These are phyloP conservation scores for Bombus huntii DNA, from an alignment of 1,140 invertebrate species.

Conservation along the genomic window DNA sequence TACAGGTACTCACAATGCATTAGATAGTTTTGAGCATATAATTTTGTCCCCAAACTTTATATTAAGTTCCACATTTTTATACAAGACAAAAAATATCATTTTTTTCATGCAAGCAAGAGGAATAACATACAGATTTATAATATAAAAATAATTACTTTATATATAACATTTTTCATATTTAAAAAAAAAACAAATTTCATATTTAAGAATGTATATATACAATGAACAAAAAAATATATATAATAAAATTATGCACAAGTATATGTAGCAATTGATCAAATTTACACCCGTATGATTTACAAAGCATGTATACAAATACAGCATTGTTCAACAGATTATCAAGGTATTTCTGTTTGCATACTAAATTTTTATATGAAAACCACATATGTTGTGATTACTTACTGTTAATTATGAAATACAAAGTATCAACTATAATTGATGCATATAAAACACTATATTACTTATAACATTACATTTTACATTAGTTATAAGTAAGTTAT, in stretches of 20 bases:
- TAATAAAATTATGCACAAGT: conserved; percentile 34
- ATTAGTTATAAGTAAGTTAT: conserved; percentile 29
- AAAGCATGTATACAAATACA: conserved; percentile 49
- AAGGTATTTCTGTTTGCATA: conserved; percentile 22
- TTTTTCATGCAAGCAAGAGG: conserved; percentile 44
- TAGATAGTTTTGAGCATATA: conserved; percentile 47
- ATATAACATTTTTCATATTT: conserved; percentile 26
- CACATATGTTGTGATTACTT: conserved; percentile 22
- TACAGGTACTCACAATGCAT: conserved; percentile 54
- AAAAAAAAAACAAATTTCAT: conserved; percentile 15
- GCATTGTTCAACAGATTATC: conserved; percentile 15
- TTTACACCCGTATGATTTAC: conserved; percentile 28
- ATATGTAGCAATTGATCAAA: conserved; percentile 23
- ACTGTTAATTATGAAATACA: conserved; percentile 33
- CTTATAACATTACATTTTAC: conserved; percentile 51
- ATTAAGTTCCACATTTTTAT: conserved; percentile 42
- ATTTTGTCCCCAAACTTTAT: conserved; percentile 39
- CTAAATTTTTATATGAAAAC: conserved; percentile 17
- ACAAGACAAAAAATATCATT: conserved; percentile 41
- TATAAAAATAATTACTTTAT: conserved; percentile 45
- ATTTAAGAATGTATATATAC: conserved; percentile 52
- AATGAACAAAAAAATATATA: conserved; percentile 29
- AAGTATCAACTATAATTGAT: conserved; percentile 36
- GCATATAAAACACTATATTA: conserved; percentile 24
- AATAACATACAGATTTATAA: conserved; percentile 47